Percentiles rank a stretch among this genome's conserved stretches.
Conservation (phyloP, 2,888 invertebrate genomes). For the Fabriciana adippe region DNA sequence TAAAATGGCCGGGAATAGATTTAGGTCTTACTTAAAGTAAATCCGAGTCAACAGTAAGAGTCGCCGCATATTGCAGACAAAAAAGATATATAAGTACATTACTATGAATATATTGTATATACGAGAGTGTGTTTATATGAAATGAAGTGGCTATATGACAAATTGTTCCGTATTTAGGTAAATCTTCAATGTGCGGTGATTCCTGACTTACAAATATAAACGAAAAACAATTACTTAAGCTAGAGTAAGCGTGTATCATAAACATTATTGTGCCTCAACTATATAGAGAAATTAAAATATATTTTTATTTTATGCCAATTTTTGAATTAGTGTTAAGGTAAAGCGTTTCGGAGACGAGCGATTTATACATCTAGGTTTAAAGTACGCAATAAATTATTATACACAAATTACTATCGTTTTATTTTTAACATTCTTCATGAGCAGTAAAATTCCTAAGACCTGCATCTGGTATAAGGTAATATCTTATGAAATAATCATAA, state of each 20-base stretch:
- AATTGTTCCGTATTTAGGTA: not conserved
- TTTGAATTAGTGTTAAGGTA: slow-evolving; percentile 44
- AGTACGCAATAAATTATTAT: slow-evolving; percentile 46
- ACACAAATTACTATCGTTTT: slow-evolving; percentile 31
- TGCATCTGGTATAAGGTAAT: slow-evolving; percentile 93
- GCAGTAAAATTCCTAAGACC: slow-evolving; percentile 88
- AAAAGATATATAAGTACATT: not conserved
- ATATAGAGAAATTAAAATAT: slow-evolving; percentile 45
- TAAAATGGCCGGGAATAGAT: slow-evolving; percentile 21
- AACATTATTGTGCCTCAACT: slow-evolving; percentile 48
- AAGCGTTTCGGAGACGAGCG: slow-evolving; percentile 33
- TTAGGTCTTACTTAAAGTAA: slow-evolving; percentile 4
- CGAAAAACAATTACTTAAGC: slow-evolving; percentile 34
- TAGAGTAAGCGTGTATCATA: slow-evolving; percentile 40
- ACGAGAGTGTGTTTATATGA: not conserved
- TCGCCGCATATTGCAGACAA: slow-evolving; percentile 4
- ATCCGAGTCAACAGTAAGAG: slow-evolving; percentile 5
- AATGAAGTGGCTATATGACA: not conserved
- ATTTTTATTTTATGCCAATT: slow-evolving; percentile 50
- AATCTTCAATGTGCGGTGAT: slow-evolving; percentile 7
- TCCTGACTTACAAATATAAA: slow-evolving; percentile 30
- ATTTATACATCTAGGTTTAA: slow-evolving; percentile 40
- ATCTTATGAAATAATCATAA: slow-evolving; percentile 92
- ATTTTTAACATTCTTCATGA: slow-evolving; percentile 65
- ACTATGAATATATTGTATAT: slow-evolving; percentile 4